These are phyloP conservation scores for Myotis yumanensis DNA, from an alignment of 2,113 vertebrate genomes.

Conservation along the genomic window DNA sequence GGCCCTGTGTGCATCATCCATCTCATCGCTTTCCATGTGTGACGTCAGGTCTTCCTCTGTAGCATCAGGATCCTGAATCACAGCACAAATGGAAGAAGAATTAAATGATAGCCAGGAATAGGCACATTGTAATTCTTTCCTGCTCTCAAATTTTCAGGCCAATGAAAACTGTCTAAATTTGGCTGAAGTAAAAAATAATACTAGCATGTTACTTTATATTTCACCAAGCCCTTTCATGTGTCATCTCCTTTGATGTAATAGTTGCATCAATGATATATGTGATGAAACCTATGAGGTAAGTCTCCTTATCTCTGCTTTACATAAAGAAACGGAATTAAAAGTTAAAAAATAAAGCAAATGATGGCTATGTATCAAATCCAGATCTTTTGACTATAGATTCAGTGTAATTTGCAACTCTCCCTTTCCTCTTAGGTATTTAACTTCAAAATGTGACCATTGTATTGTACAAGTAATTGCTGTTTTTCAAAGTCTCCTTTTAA, in stretches of 20 bases:
- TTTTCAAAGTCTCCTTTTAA: neutral
- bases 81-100: slow-evolving; percentile 33
- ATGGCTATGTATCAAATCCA: neutral
- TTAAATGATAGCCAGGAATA: neutral
- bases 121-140: neutral
- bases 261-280: neutral
- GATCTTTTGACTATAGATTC: neutral
- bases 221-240: neutral
- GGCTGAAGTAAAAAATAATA: neutral
- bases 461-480: slow-evolving; percentile 15
- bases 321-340: slow-evolving; percentile 7
- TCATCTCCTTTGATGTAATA: neutral
- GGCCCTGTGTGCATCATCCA: neutral
- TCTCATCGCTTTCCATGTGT: slow-evolving; percentile 58
- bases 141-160: neutral
- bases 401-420: neutral
- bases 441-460: neutral
- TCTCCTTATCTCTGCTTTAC: neutral
- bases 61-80: slow-evolving; percentile 68
- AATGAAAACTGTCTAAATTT: neutral
- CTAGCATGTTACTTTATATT: neutral
- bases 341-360: slow-evolving; percentile 8
- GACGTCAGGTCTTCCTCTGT: slow-evolving; percentile 66
- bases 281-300: neutral
- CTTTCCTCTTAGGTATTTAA: neutral